phyloP scores from a whole-genome alignment of 2,888 invertebrate genomes.

The Seira ritae region DNA sequence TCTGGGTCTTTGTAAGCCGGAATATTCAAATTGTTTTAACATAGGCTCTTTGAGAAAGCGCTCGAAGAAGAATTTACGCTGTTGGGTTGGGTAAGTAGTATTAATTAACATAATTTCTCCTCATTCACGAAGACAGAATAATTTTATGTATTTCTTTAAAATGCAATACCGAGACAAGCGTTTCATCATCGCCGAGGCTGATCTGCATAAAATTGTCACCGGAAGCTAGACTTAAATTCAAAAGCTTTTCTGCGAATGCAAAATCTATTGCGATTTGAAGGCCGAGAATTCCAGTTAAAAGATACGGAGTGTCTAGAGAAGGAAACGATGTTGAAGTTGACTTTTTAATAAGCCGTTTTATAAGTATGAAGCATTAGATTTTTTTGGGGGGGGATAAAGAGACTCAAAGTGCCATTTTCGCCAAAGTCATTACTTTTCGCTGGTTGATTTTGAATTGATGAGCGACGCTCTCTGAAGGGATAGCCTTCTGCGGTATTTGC shows the following conservation, averaged over 20 bases:
- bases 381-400: too few relatives aligned
- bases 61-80: slow-evolving; percentile 26
- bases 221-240: background rate
- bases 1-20: slow-evolving; percentile 38
- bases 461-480: slow-evolving; percentile 44
- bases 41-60: slow-evolving; percentile 9
- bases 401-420: too few relatives aligned
- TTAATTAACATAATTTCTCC: too few relatives aligned
- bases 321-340: background rate
- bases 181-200: background rate
- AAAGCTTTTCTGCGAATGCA: slow-evolving; percentile 41
- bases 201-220: background rate
- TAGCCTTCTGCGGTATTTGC: slow-evolving; percentile 58
- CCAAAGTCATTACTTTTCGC: too few relatives aligned
- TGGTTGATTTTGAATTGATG: too few relatives aligned
- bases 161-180: background rate
- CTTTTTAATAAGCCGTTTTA: too few relatives aligned
- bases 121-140: too few relatives aligned
- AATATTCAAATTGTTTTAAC: slow-evolving; percentile 39
- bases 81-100: too few relatives aligned
- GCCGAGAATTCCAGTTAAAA: slow-evolving; percentile 54
- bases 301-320: slow-evolving; percentile 35
- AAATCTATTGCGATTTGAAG: slow-evolving; percentile 57
- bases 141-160: too few relatives aligned
- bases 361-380: too few relatives aligned